Base-by-base conservation (phyloP, 2,888 invertebrate species). In the Drosophila atroscutellata region DNA sequence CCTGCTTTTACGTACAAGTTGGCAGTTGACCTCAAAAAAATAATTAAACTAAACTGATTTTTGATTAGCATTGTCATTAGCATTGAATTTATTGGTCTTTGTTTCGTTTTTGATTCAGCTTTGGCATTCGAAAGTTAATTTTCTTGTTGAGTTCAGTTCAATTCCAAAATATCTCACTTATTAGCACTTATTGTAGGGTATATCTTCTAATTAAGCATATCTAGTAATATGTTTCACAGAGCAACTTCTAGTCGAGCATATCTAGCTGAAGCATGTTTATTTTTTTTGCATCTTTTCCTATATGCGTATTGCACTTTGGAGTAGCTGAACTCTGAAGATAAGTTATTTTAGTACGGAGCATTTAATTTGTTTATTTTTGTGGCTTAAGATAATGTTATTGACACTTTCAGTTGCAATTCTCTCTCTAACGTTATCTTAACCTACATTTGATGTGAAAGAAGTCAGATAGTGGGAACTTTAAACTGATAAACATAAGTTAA, bases 331-430 rank as follows among this genome's bases (percentile, higher is more conserved):
- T n/a, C 6, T 39, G 2, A n/a, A 26, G 37, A 54, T 26, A 28
- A 55, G n/a, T 28, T n/a, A 28, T 39, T 13, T 9, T 0, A 1
- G 11, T 0, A 30, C 6, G 1, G 3, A 20, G 1, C 11, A 42
- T 34, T 15, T 34, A 34, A 34, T 36, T 5, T 15, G 13, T 5
- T 2, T 5, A 5, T 42, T 30, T 0, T 5, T 18, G 3, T n/a
- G n/a, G 0, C 2, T n/a, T n/a, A 11, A 6, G 6, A 5, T 28
- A 1, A n/a, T 0, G 32, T 32, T 0, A 32, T 32, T 32, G 3
- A 32, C 32, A 0, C 32, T 32, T 32, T 32, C 32, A 32, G 3
- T 32, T 32, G 0, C 32, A 0, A 32, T 3, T 32, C 0, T 3
- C 30, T 3, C 32, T 32, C 3, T 3, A 3, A 3, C 32, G 32